Conservation (phyloP, 2,888 invertebrate genomes). For the Machimus atricapillus region DNA sequence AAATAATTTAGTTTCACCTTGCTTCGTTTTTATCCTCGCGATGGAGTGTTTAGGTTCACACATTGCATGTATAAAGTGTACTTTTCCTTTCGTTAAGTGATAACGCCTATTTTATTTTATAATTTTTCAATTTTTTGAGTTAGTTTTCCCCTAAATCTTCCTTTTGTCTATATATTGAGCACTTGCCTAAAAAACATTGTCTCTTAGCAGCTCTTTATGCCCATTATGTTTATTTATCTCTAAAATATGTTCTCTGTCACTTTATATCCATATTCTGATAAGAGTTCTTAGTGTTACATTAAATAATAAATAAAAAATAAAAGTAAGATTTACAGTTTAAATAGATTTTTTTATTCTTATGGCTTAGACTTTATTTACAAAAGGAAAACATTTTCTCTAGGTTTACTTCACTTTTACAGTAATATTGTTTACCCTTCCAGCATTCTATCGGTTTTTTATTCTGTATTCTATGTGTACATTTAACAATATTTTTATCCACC, state of each 20-base stretch:
- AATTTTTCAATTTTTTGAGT: not conserved
- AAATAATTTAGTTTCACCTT: constrained; percentile 22
- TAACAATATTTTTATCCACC: constrained; percentile 26
- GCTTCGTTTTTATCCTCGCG: not conserved
- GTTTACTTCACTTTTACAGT: not conserved
- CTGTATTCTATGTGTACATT: constrained; percentile 22
- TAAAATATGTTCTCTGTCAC: constrained; percentile 7
- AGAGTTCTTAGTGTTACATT: not conserved
- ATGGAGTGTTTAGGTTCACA: constrained; percentile 7
- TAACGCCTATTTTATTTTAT: not conserved
- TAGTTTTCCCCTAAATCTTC: not conserved
- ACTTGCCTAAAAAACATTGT: constrained; percentile 1
- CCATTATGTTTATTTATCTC: not conserved
- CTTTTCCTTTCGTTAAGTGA: not conserved
- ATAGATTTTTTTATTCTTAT: constrained; percentile 29
- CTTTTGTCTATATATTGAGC: not conserved
- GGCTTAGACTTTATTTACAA: constrained; percentile 18
- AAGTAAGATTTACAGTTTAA: constrained; percentile 29
- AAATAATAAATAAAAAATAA: constrained; percentile 29
- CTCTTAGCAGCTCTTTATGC: not conserved
- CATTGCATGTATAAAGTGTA: not conserved
- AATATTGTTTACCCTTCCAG: constrained; percentile 1
- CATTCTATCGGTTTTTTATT: constrained; percentile 8
- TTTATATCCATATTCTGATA: constrained; percentile 29
- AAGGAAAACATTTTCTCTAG: constrained; percentile 31